These are phyloP conservation scores for Rhyacophila evoluta DNA, from an alignment of 2,888 invertebrate species.

Conservation along the genomic window DNA sequence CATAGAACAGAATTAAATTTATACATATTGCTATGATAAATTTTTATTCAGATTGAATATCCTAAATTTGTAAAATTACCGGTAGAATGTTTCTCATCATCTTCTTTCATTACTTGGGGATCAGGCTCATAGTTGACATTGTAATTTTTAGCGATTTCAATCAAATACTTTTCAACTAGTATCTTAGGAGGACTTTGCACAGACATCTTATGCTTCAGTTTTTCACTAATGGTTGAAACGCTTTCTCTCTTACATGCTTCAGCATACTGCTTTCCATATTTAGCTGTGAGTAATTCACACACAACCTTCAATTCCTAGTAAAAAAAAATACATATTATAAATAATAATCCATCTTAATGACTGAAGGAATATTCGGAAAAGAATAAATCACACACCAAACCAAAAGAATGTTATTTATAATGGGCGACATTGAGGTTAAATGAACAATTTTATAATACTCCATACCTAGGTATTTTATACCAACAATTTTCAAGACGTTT, in stretches of 20 bases:
- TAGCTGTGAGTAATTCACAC: conserved; percentile 87
- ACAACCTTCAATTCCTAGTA: conserved; percentile 79
- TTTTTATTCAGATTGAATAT: background rate
- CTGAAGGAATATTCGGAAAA: too few relatives aligned
- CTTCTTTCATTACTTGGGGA: conserved; percentile 88
- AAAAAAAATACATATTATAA: conserved; percentile 41
- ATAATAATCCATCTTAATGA: too few relatives aligned
- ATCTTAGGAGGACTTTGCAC: conserved; percentile 96
- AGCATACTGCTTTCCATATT: conserved; percentile 95
- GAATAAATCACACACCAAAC: too few relatives aligned
- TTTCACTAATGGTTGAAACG: conserved; percentile 86
- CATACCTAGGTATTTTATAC: too few relatives aligned
- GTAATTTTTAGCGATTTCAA: conserved; percentile 97
- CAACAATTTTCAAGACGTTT: too few relatives aligned
- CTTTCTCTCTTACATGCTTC: conserved; percentile 88
- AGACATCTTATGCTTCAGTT: conserved; percentile 92
- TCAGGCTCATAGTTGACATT: conserved; percentile 96
- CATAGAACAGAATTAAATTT: too few relatives aligned
- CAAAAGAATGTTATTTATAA: too few relatives aligned
- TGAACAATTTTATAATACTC: too few relatives aligned
- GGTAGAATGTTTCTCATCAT: conserved; percentile 63
- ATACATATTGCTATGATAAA: too few relatives aligned
- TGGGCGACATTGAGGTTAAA: too few relatives aligned
- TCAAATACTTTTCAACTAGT: conserved; percentile 91
- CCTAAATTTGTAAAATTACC: conserved; percentile 59